Conservation (phyloP, 2,113 vertebrate species). For the Stercorarius parasiticus region DNA sequence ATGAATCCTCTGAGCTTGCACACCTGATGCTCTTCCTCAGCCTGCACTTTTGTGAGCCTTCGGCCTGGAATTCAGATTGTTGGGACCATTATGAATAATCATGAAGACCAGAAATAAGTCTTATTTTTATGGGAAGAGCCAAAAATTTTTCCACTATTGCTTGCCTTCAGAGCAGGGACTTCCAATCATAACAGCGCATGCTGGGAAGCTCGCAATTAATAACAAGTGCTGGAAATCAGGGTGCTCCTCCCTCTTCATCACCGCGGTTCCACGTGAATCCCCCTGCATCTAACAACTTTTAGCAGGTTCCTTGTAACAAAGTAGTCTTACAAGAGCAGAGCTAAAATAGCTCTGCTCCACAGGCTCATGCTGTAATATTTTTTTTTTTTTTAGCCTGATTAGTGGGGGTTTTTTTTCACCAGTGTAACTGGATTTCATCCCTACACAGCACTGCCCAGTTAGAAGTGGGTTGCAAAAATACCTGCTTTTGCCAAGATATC, state of each 20-base stretch:
- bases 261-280: not conserved
- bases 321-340: not conserved
- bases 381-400: not conserved
- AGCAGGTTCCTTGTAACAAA: not conserved
- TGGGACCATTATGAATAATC: not conserved
- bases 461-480: conserved; percentile 17
- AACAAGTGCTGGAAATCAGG: not conserved
- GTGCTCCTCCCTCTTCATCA: not conserved
- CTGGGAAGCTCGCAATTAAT: not conserved
- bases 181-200: not conserved
- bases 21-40: not conserved
- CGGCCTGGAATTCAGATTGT: not conserved
- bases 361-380: not conserved
- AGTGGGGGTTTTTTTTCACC: not conserved
- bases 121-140: not conserved
- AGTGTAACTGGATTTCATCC: conserved; percentile 30
- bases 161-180: not conserved
- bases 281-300: not conserved
- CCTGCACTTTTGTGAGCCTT: not conserved
- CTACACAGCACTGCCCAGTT: not conserved
- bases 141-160: not conserved
- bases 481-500: conserved; percentile 34
- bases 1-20: accelerated
- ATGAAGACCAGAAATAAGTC: not conserved
- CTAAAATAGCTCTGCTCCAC: not conserved